Evolutionary conservation across 2,113 vertebrate species (phyloP), one percentile per base, ranked within the genome.

Genomic region (Tachuris rubrigastra): DNA sequence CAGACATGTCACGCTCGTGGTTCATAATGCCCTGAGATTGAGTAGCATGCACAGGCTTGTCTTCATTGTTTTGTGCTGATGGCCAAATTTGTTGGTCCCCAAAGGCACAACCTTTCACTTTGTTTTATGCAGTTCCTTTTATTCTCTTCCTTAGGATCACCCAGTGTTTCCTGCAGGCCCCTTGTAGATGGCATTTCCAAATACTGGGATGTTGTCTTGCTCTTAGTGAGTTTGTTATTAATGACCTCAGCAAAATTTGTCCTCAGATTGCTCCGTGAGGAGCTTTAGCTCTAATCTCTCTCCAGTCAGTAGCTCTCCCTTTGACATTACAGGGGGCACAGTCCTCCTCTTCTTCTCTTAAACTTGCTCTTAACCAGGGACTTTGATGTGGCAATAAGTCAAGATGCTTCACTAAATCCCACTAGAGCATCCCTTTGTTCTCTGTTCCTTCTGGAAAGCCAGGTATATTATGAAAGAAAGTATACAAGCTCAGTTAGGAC

Each of bases 51-150:
- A 81, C n/a, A 15, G 60, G 5, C 65, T 94, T 89, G 77, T 85
- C 95, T 73, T 85, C 47, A 47, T 78, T 92, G 86, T 90, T 95
- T 49, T 49, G 47, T 33, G 65, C 77, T 52, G 52, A 93, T 75
- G 81, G 42, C 35, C 87, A 87, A 91, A 93, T 71, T 72, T 91
- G 72, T 67, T 87, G 77, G 69, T 95, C 87, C 74, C 77, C 69
- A 52, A 75, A 87, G 87, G 56, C 42, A 68, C 33, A 72, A 55
- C 69, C 65, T 95, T 95, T 93, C 89, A 59, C 77, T 91, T 74
- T 52, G 39, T 39, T 96, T 87, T 67, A 85, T 93, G 69, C 8
- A 33, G 50, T 52, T 71, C 50, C 71, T 87, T 90, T 92, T 78
- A 62, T 83, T 84, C 46, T 84, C 44, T 91, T 94, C 49, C 47